Evolutionary conservation across 2,113 vertebrate species (phyloP).

Genomic region (cattle (Bos taurus)): ARS-UCD2.0 NC_037356.1:42869501-42870000

Average conservation of each 20-base stretch:
- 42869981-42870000: background rate
- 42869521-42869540: background rate
- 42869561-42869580: background rate
- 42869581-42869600: slow-evolving; percentile 32
- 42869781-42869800: background rate
- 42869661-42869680: slow-evolving; percentile 73
- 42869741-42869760: background rate
- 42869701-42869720: slow-evolving; percentile 68
- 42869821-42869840: background rate
- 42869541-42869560: background rate
- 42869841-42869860: background rate
- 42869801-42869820: background rate
- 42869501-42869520: background rate
- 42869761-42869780: background rate
- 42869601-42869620: background rate
- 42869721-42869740: slow-evolving; percentile 15
- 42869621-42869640: slow-evolving; percentile 68
- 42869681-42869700: slow-evolving; percentile 76
- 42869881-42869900: background rate
- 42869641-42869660: slow-evolving; percentile 76
- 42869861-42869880: background rate
- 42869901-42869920: background rate
- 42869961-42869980: background rate
- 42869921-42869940: background rate
- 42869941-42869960: background rate